These are phyloP conservation scores for Centroberyx gerrardi DNA, from an alignment of 2,797 vertebrate genomes.

Conservation along the genomic window DNA sequence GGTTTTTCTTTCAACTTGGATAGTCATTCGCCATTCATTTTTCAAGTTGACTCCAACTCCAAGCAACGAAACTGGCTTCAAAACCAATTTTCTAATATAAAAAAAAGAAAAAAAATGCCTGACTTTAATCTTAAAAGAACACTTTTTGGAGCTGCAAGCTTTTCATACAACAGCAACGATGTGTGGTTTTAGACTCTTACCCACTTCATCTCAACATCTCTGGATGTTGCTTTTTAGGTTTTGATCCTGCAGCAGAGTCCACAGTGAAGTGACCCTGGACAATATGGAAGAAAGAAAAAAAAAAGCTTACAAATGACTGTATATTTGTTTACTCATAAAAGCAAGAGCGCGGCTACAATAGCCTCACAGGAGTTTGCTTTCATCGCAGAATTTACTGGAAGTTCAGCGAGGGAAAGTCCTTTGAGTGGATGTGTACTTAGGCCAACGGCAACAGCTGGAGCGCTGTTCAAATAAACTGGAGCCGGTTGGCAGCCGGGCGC, in stretches of 20 bases:
- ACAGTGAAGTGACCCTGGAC: too few relatives aligned
- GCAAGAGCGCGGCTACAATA: neutral
- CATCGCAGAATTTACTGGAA: slow-evolving; percentile 58
- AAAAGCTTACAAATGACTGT: neutral
- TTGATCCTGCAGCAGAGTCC: neutral
- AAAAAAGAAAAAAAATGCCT: too few relatives aligned
- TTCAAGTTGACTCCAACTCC: too few relatives aligned
- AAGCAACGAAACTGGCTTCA: too few relatives aligned
- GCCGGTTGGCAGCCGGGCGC: slow-evolving; percentile 64
- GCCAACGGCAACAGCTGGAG: slow-evolving; percentile 17
- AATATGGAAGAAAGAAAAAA: too few relatives aligned
- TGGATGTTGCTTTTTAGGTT: neutral
- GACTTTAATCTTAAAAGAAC: too few relatives aligned
- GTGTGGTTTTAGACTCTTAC: too few relatives aligned
- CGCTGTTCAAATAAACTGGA: slow-evolving; percentile 71
- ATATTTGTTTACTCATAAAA: slow-evolving; percentile 11
- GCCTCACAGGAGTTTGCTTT: slow-evolving; percentile 33
- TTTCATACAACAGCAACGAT: too few relatives aligned
- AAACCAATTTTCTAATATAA: too few relatives aligned
- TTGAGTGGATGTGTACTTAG: slow-evolving; percentile 54
- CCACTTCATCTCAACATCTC: neutral
- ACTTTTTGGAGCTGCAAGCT: too few relatives aligned
- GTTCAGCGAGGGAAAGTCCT: slow-evolving; percentile 50
- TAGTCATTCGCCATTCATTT: neutral
- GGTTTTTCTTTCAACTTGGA: neutral